These are phyloP conservation scores for Chloropsis cyanopogon DNA, from an alignment of 2,113 vertebrate genomes.

Conservation along the genomic window DNA sequence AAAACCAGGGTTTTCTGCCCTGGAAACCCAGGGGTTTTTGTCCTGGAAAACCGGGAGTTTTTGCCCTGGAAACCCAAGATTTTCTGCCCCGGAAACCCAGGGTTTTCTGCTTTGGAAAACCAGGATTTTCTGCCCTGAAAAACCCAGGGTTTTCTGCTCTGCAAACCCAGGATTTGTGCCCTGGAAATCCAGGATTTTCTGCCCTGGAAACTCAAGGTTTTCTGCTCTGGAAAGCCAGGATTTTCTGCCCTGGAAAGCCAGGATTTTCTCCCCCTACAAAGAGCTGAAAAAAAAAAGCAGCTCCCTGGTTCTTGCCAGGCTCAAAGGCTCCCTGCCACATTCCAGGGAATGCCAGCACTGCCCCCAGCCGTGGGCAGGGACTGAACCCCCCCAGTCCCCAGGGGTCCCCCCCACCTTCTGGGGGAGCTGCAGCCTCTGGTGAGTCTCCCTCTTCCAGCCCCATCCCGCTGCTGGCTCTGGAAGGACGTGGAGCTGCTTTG, in stretches of 20 bases:
- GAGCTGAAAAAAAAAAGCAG: neutral
- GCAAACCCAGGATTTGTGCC: too few species aligned
- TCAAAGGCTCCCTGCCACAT: too few species aligned
- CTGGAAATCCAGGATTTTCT: neutral
- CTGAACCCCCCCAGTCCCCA: neutral
- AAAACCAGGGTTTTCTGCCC: neutral
- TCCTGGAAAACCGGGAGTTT: neutral
- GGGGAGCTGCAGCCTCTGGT: neutral
- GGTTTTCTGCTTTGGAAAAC: too few species aligned
- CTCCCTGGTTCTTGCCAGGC: neutral
- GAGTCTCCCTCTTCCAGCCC: constrained; percentile 50
- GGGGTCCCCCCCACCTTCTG: constrained; percentile 1
- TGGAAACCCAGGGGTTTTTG: too few species aligned
- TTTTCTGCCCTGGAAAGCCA: too few species aligned
- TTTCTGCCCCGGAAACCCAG: neutral
- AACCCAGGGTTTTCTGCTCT: neutral
- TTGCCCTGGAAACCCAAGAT: neutral
- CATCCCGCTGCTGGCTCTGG: neutral
- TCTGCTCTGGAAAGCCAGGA: neutral
- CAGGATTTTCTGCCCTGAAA: neutral
- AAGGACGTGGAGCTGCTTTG: constrained; percentile 43
- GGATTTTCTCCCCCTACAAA: neutral
- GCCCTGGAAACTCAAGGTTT: neutral
- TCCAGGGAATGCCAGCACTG: neutral
- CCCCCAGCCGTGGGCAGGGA: neutral